Evolutionary conservation across 1,140 invertebrate genomes (phyloP).

Genomic region (Diorhabda elongata): DNA sequence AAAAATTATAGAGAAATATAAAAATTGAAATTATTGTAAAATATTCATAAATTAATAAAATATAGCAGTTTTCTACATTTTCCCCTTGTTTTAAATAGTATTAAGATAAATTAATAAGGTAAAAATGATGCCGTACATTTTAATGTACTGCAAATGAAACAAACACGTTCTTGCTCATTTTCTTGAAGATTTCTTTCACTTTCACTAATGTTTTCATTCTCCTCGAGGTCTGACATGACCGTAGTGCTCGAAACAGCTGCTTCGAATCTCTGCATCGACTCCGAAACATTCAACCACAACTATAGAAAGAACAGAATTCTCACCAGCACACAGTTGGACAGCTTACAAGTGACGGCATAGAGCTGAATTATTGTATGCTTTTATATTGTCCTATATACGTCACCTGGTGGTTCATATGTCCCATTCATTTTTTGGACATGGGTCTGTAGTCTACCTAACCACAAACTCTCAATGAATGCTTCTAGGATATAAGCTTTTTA

Average conservation of each 20-base stretch:
- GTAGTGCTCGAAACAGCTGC: not conserved
- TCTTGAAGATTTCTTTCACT: slow-evolving; percentile 11
- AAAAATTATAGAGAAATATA: slow-evolving; percentile 15
- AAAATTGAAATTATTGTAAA: slow-evolving; percentile 12
- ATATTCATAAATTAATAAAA: slow-evolving; percentile 13
- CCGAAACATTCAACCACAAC: not conserved
- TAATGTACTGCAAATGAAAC: slow-evolving; percentile 9
- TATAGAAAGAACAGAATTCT: too few species aligned
- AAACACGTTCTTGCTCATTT: slow-evolving; percentile 10
- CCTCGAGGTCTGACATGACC: slow-evolving; percentile 3
- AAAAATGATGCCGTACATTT: slow-evolving; percentile 15
- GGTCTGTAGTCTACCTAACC: too few species aligned
- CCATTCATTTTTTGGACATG: too few species aligned
- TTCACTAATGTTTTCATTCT: slow-evolving; percentile 4
- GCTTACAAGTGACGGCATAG: too few species aligned
- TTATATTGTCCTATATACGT: too few species aligned
- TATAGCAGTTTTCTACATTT: slow-evolving; percentile 6
- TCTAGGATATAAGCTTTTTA: too few species aligned
- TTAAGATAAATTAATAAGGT: slow-evolving; percentile 6
- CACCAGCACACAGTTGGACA: too few species aligned
- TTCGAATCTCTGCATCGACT: not conserved
- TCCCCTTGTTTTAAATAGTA: slow-evolving; percentile 11
- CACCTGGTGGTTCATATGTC: too few species aligned
- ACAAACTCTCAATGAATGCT: too few species aligned
- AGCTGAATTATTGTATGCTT: too few species aligned